phyloP scores from a whole-genome alignment of 2,113 vertebrate genomes.

The Prolemur simus region DNA sequence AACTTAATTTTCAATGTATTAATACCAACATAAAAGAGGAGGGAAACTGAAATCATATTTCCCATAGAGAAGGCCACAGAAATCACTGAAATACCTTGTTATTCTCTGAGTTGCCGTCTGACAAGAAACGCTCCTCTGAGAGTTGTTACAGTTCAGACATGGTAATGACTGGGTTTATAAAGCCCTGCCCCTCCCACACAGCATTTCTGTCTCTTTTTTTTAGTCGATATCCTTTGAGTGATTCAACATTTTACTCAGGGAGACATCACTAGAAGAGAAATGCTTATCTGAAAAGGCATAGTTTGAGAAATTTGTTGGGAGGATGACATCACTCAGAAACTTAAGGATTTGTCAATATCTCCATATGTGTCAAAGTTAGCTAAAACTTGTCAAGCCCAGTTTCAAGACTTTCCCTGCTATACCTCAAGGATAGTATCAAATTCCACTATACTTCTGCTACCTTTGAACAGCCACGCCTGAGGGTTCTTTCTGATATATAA shows the following conservation, averaged over 20 bases:
- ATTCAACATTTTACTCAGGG: slow-evolving; percentile 77
- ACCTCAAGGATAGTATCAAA: background rate
- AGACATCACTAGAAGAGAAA: slow-evolving; percentile 47
- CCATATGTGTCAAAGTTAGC: background rate
- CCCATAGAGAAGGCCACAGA: background rate
- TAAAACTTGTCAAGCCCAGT: background rate
- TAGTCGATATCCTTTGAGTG: slow-evolving; percentile 63
- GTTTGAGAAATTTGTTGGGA: slow-evolving; percentile 52
- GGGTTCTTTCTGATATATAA: background rate
- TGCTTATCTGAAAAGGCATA: background rate
- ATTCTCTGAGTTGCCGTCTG: background rate
- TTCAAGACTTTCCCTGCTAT: background rate
- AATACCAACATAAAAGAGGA: background rate
- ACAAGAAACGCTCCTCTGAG: slow-evolving; percentile 1
- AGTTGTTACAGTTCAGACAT: background rate
- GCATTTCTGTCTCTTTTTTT: background rate
- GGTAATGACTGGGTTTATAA: slow-evolving; percentile 68
- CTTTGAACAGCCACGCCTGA: fast-evolving
- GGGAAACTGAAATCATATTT: background rate
- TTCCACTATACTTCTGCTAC: background rate
- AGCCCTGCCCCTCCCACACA: slow-evolving; percentile 61
- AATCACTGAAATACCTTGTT: slow-evolving; percentile 58
- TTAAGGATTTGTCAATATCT: slow-evolving; percentile 54
- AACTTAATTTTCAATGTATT: background rate
- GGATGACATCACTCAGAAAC: slow-evolving; percentile 68